phyloP scores from a whole-genome alignment of 2,888 invertebrate genomes.

The Pelosia muscerda region DNA sequence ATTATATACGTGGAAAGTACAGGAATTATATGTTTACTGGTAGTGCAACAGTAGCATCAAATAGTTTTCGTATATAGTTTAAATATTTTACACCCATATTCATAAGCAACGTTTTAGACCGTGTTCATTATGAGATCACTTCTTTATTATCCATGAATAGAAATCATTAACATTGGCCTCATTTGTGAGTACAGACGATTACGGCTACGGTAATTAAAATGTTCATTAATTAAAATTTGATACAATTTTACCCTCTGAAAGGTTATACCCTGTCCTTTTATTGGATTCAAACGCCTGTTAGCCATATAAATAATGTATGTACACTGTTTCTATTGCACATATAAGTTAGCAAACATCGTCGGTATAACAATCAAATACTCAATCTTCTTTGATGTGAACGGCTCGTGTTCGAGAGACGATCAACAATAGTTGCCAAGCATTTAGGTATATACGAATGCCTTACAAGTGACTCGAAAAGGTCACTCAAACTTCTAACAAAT shows the following conservation, averaged over 20 bases:
- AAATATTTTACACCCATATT: neutral
- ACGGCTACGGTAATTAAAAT: neutral
- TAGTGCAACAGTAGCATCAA: neutral
- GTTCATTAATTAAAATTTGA: neutral
- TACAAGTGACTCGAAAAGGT: neutral
- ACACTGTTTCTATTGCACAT: neutral
- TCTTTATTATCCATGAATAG: neutral
- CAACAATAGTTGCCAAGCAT: neutral
- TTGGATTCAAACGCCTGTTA: neutral
- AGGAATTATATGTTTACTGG: neutral
- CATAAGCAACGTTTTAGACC: neutral
- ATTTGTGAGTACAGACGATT: too few relatives aligned
- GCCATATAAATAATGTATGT: neutral
- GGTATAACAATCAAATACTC: slow-evolving; percentile 7
- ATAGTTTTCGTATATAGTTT: neutral
- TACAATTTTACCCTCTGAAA: neutral
- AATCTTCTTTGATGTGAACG: slow-evolving; percentile 11
- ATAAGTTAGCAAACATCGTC: neutral
- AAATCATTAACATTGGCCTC: neutral
- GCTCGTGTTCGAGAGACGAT: neutral
- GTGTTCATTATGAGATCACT: neutral
- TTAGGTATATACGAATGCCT: neutral
- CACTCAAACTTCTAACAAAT: neutral
- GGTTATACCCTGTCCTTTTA: neutral
- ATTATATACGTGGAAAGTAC: neutral